These are phyloP conservation scores for Melitaea cinxia DNA, from an alignment of 1,140 invertebrate species.

Conservation along the genomic window DNA sequence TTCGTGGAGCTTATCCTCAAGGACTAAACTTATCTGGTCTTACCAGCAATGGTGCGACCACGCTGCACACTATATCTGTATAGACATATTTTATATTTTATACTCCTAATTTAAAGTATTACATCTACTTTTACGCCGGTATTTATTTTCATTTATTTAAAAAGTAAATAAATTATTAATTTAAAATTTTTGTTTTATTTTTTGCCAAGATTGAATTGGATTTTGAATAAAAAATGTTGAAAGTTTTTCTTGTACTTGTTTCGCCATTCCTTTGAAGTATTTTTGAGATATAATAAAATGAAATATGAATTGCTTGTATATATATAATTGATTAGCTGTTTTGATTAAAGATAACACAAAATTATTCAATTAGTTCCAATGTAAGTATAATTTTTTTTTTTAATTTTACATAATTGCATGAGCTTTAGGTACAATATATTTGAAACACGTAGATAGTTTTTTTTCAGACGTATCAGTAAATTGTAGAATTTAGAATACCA, in stretches of 20 bases:
- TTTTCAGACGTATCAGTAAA: background rate
- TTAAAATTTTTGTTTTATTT: constrained; percentile 51
- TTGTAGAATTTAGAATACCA: background rate
- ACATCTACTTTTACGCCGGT: constrained; percentile 72
- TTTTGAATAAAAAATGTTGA: background rate
- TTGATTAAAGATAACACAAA: too few species aligned
- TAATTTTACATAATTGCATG: background rate
- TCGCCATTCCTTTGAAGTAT: background rate
- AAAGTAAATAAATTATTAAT: constrained; percentile 78
- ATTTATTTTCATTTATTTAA: constrained; percentile 78
- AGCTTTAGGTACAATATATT: background rate
- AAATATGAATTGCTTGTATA: too few species aligned
- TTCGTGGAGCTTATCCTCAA: constrained; percentile 96
- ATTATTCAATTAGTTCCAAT: too few species aligned
- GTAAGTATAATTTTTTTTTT: background rate
- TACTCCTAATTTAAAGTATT: constrained; percentile 74
- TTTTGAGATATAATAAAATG: too few species aligned
- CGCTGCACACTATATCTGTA: constrained; percentile 61
- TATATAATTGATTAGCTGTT: too few species aligned
- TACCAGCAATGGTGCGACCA: constrained; percentile 39
- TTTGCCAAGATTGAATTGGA: too few species aligned
- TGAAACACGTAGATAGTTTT: background rate
- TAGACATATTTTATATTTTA: constrained; percentile 77
- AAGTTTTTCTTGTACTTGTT: background rate
- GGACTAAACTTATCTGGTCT: constrained; percentile 63